A percentile compares a stretch with the other conserved stretches of the same genome.
These are phyloP conservation scores for Helleia helle DNA, from an alignment of 2,888 invertebrate species.

Conservation along the genomic window DNA sequence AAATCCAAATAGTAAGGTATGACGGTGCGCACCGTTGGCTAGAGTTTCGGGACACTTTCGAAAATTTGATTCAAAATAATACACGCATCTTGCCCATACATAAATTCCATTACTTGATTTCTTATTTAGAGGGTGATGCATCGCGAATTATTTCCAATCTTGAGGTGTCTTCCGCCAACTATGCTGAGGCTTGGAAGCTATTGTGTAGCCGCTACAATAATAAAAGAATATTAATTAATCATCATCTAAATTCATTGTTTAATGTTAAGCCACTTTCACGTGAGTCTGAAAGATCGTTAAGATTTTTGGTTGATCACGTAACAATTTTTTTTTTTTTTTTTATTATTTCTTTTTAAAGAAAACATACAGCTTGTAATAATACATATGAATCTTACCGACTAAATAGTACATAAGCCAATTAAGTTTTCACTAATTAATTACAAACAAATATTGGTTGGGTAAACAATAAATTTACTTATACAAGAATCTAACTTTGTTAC, in stretches of 20 bases:
- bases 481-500: no score
- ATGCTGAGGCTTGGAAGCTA: slow-evolving; percentile 13
- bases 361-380: no score
- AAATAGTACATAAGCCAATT: no score
- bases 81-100: not conserved
- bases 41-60: slow-evolving; percentile 7
- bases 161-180: slow-evolving; percentile 5
- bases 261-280: slow-evolving; percentile 12
- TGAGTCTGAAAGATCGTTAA: slow-evolving; percentile 16
- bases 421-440: no score
- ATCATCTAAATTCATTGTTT: slow-evolving; percentile 14
- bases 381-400: no score
- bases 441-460: no score
- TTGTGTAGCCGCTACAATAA: slow-evolving; percentile 15
- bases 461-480: no score
- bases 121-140: not conserved
- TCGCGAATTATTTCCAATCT: not conserved
- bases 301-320: not conserved
- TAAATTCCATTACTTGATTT: not conserved
- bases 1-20: slow-evolving; percentile 18
- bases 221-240: slow-evolving; percentile 13
- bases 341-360: no score
- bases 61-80: not conserved
- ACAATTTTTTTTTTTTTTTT: not conserved
- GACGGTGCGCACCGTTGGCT: slow-evolving; percentile 16